Conservation (phyloP, 2,113 vertebrate genomes). For the Anhinga rufa region DNA sequence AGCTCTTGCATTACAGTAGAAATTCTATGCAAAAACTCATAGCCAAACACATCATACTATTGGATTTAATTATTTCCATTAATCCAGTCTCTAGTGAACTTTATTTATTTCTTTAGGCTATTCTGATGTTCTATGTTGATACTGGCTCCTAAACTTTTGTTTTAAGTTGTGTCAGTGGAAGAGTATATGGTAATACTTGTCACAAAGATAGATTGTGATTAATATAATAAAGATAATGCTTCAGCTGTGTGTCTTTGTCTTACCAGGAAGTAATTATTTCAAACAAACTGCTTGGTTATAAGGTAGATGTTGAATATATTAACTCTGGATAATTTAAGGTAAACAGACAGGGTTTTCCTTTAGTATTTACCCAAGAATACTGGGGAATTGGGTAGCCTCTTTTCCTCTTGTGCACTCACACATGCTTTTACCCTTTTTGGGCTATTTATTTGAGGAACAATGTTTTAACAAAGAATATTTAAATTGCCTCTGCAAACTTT, state of each 20-base stretch:
- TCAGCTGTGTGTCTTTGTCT: not conserved
- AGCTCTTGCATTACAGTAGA: not conserved
- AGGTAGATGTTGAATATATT: not conserved
- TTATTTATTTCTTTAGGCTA: not conserved
- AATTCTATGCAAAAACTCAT: not conserved
- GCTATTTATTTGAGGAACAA: not conserved
- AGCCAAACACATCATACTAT: not conserved
- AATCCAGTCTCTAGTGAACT: not conserved
- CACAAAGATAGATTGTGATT: not conserved
- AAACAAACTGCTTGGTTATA: not conserved
- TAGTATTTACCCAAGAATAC: not conserved
- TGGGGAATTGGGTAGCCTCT: not conserved
- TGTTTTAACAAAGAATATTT: conserved; percentile 15
- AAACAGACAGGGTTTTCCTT: not conserved
- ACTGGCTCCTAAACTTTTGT: not conserved
- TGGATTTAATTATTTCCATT: not conserved
- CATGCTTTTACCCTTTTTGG: not conserved
- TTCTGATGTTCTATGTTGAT: not conserved
- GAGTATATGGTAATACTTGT: not conserved
- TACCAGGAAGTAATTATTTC: not conserved
- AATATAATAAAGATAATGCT: not conserved
- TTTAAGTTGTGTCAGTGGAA: not conserved
- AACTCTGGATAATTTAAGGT: not conserved
- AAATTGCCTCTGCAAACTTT: not conserved
- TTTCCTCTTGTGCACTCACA: not conserved